Conservation (phyloP, 2,113 vertebrate species). For the Onychostoma macrolepis region DNA sequence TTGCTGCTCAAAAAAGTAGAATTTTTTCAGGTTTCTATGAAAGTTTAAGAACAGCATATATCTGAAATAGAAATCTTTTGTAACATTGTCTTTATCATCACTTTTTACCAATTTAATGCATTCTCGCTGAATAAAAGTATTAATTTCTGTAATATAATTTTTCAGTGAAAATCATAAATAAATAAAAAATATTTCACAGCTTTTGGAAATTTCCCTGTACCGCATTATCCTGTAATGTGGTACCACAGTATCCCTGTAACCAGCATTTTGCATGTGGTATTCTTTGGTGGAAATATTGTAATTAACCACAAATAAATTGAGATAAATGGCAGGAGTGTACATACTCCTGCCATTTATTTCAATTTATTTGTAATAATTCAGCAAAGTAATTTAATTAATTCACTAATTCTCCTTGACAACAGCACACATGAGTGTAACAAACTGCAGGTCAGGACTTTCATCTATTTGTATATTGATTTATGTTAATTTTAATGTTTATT, state of each 20-base stretch:
- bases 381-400: neutral
- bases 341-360: neutral
- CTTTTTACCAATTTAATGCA: too few species aligned
- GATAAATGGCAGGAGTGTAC: too few species aligned
- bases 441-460: neutral
- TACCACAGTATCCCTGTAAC: neutral
- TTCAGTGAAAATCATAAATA: too few species aligned
- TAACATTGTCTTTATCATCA: too few species aligned
- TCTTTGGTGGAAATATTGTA: neutral
- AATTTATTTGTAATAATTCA: neutral
- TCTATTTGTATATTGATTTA: neutral
- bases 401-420: neutral
- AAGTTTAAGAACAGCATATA: too few species aligned
- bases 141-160: neutral
- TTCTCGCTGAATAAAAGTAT: too few species aligned
- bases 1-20: too few species aligned
- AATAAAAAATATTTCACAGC: neutral
- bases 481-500: neutral
- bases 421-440: neutral
- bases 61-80: too few species aligned
- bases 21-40: too few species aligned
- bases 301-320: too few species aligned
- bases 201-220: neutral
- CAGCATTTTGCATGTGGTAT: neutral
- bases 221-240: too few species aligned